Conservation (phyloP, 2,797 vertebrate species). For the Manis crassicaudata region DNA sequence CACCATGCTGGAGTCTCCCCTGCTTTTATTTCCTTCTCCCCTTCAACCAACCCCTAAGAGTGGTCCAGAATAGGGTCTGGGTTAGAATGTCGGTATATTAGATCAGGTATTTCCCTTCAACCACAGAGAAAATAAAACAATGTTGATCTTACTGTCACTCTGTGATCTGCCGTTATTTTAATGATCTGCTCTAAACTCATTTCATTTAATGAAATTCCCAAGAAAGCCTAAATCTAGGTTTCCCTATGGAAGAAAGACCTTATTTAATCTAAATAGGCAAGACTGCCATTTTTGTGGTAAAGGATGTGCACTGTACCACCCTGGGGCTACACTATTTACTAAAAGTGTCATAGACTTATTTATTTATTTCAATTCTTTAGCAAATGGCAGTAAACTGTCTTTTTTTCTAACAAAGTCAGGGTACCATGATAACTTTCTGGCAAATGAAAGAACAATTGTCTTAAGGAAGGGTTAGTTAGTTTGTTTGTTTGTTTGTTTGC, state of each 20-base stretch:
- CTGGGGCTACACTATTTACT: not conserved
- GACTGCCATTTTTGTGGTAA: rapidly evolving
- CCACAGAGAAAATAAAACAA: not conserved
- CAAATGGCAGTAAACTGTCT: not conserved
- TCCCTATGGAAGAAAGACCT: not conserved
- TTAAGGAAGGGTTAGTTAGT: not conserved
- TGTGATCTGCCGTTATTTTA: not conserved
- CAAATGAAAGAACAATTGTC: slow-evolving; percentile 1
- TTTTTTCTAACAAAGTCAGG: not conserved
- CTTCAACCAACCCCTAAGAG: not conserved
- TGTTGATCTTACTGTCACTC: not conserved
- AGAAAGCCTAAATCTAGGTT: not conserved
- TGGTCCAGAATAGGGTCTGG: not conserved
- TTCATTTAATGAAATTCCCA: not conserved
- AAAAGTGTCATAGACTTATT: not conserved
- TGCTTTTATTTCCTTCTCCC: not conserved
- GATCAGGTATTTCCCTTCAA: not conserved
- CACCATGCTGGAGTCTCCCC: not conserved
- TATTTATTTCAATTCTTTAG: not conserved
- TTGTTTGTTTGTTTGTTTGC: not conserved
- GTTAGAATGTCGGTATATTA: not conserved
- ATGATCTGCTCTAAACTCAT: not conserved
- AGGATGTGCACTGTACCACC: not conserved
- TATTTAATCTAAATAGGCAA: not conserved
- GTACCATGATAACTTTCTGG: not conserved